Evolutionary conservation across 1,140 invertebrate species (phyloP).

Genomic region (Acyrthosiphon pisum): DNA sequence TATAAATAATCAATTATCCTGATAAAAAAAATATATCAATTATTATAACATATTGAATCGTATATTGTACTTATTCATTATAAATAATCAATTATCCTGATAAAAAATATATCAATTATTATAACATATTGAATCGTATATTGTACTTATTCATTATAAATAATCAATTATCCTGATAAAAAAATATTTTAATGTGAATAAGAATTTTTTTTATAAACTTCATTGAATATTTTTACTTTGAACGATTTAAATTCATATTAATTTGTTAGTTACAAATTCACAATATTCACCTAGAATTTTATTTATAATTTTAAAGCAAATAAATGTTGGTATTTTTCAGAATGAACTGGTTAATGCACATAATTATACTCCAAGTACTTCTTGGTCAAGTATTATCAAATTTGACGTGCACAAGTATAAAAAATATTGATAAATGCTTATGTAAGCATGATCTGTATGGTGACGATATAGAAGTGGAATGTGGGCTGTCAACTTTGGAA

Average conservation of each 20-base stretch:
- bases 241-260: background rate
- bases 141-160: too few relatives aligned
- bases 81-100: too few relatives aligned
- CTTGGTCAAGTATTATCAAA: conserved; percentile 15
- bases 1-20: background rate
- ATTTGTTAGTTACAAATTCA: background rate
- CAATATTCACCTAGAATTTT: background rate
- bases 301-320: background rate
- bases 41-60: too few relatives aligned
- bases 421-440: background rate
- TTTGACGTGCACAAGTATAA: background rate
- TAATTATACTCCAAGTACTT: conserved; percentile 21
- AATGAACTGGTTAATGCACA: conserved; percentile 27
- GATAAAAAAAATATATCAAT: too few relatives aligned
- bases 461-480: conserved; percentile 33
- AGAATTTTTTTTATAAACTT: background rate
- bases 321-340: conserved; percentile 16
- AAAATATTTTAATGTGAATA: background rate
- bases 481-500: background rate
- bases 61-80: too few relatives aligned
- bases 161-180: too few relatives aligned
- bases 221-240: background rate
- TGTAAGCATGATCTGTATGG: background rate
- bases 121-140: too few relatives aligned
- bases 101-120: too few relatives aligned